Percentiles rank a stretch among this genome's conserved stretches.
Evolutionary conservation across 2,113 vertebrate species (phyloP).

Genomic region (Larimichthys polyactis): DNA sequence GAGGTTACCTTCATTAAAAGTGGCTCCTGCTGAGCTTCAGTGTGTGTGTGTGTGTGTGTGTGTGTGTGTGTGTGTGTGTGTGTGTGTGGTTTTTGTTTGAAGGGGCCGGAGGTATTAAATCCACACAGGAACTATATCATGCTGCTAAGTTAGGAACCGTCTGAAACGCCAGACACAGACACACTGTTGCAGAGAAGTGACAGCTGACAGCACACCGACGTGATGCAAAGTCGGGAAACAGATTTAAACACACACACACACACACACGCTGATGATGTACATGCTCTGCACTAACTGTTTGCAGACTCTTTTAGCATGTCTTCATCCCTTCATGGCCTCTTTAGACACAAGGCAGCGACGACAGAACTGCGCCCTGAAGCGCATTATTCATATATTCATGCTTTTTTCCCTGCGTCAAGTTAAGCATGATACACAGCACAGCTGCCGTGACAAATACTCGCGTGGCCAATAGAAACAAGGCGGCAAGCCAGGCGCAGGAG

Average conservation of each 20-base stretch:
- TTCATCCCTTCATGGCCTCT: neutral
- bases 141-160: slow-evolving; percentile 60
- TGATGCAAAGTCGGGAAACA: slow-evolving; percentile 42
- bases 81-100: slow-evolving; percentile 47
- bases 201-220: slow-evolving; percentile 41
- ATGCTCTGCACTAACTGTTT: slow-evolving; percentile 37
- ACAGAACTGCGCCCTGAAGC: too few relatives aligned
- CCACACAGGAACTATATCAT: slow-evolving; percentile 68
- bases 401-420: too few relatives aligned
- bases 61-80: slow-evolving; percentile 44
- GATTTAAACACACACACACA: slow-evolving; percentile 18
- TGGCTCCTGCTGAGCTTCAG: slow-evolving; percentile 75
- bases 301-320: neutral
- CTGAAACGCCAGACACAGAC: slow-evolving; percentile 10
- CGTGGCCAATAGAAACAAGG: too few relatives aligned
- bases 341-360: too few relatives aligned
- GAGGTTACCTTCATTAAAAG: slow-evolving; percentile 81
- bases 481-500: too few relatives aligned
- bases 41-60: slow-evolving; percentile 31
- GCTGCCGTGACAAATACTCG: too few relatives aligned
- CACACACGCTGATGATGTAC: slow-evolving; percentile 16
- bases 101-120: slow-evolving; percentile 61
- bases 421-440: too few relatives aligned
- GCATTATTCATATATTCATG: too few relatives aligned
- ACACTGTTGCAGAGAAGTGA: slow-evolving; percentile 27